Percentiles rank a stretch among this genome's conserved stretches.
These are phyloP conservation scores for Simalia tracyae DNA, from an alignment of 2,797 vertebrate genomes.

Conservation along the genomic window DNA sequence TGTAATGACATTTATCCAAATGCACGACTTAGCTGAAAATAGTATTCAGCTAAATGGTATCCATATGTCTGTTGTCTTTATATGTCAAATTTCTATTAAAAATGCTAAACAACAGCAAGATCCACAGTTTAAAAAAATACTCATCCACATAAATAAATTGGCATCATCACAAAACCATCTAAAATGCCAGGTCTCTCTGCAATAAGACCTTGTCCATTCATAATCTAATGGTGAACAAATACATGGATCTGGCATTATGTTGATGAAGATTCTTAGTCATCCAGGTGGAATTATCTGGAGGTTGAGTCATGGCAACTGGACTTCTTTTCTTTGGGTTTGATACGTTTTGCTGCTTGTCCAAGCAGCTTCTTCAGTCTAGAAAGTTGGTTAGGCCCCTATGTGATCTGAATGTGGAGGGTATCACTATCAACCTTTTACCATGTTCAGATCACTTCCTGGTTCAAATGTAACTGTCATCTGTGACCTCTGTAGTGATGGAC, in stretches of 20 bases:
- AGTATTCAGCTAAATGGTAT: background rate
- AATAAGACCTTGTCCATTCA: background rate
- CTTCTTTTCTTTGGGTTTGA: too few species aligned
- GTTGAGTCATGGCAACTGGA: too few species aligned
- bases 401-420: too few species aligned
- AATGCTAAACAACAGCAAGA: background rate
- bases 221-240: background rate
- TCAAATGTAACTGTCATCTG: too few species aligned
- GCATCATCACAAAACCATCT: background rate
- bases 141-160: background rate
- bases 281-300: too few species aligned
- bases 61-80: background rate
- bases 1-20: background rate
- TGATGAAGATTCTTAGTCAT: too few species aligned
- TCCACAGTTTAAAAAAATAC: background rate
- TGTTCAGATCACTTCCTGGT: too few species aligned
- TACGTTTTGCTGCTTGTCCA: too few species aligned
- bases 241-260: background rate
- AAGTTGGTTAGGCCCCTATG: too few species aligned
- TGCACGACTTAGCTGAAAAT: background rate
- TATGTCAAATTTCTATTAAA: background rate
- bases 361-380: too few species aligned
- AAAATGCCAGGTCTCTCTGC: background rate
- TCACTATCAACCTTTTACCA: too few species aligned
- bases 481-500: too few species aligned